Base-by-base conservation (phyloP, 2,113 vertebrate genomes). In the Tetrax tetrax region DNA sequence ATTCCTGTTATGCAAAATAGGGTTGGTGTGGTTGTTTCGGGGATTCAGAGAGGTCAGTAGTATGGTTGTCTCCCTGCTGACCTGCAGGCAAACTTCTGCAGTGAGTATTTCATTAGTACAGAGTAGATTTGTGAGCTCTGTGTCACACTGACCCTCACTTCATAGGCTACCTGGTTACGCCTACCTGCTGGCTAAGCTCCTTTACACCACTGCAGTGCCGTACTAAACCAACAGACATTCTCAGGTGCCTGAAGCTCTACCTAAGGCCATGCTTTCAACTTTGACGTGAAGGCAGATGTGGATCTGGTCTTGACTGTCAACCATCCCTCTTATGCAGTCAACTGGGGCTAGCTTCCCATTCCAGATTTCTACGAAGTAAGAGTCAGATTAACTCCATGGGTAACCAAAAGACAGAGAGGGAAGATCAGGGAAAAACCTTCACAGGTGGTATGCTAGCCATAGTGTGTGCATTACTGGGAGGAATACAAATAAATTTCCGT, bases 41-140 rank as follows among this genome's bases (percentile, higher is more conserved):
- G 45, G 13, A 13, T 50, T 72, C 22, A n/a, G 8, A 54, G 56
- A 35, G 24, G n/a, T 75, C 71, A 74, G 17, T 35, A 23, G 27
- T 19, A 2, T 14, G 5, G 2, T 31, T 56, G 16, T 57, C 29
- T 23, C 24, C 2, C 2, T 2, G 25, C 14, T 82, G 56, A 6
- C 23, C 20, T 45, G 35, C 47, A 27, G 20, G 29, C 50, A 82
- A 50, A 65, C 51, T 60, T 37, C 51, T 41, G 33, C 56, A 54
- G 7, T 4, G 2, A 41, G 20, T 48, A 6, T 56, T 83, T 83
- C 20, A 2, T 57, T 33, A 17, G 33, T 15, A 6, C 3, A 31
- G 61, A 41, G 51, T 20, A 1, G 0, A 21, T 23, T 43, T 41
- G 28, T 69, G 38, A 74, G 15, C 59, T 64, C 5, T 56, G 0